Evolutionary conservation across 2,888 invertebrate genomes (phyloP).

Genomic region (Chrysotoxum bicinctum): DNA sequence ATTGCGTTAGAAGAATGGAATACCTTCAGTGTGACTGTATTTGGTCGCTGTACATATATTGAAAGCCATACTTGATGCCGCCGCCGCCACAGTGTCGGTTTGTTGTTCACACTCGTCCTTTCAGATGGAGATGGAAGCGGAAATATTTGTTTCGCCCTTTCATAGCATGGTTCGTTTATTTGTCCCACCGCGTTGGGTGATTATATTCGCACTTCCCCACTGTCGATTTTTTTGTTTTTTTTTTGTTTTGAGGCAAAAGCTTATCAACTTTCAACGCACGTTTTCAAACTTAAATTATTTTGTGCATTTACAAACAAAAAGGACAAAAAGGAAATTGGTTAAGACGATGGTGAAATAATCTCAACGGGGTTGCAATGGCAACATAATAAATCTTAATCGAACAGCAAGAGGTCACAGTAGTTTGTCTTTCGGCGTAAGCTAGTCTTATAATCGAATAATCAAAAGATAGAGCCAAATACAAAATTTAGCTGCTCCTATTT

Average conservation of each 20-base stretch:
- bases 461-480: constrained; percentile 25
- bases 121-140: constrained; percentile 17
- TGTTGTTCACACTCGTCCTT: constrained; percentile 33
- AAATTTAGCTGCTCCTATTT: not conserved
- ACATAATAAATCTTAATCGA: constrained; percentile 65
- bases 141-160: constrained; percentile 22
- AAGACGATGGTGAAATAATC: constrained; percentile 38
- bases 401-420: constrained; percentile 59
- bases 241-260: not conserved
- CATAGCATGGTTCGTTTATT: constrained; percentile 29
- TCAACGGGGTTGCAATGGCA: constrained; percentile 61
- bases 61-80: constrained; percentile 7
- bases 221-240: constrained; percentile 24
- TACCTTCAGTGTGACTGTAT: constrained; percentile 56
- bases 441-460: constrained; percentile 38
- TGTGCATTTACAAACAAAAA: constrained; percentile 21
- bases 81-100: constrained; percentile 23
- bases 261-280: constrained; percentile 53
- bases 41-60: constrained; percentile 15
- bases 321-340: constrained; percentile 11
- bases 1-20: constrained; percentile 73
- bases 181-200: constrained; percentile 30
- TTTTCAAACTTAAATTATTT: constrained; percentile 52
- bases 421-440: constrained; percentile 51
- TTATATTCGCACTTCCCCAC: constrained; percentile 36